Evolutionary conservation across 2,113 vertebrate species (phyloP).

Genomic region (Macrotis lagotis): DNA sequence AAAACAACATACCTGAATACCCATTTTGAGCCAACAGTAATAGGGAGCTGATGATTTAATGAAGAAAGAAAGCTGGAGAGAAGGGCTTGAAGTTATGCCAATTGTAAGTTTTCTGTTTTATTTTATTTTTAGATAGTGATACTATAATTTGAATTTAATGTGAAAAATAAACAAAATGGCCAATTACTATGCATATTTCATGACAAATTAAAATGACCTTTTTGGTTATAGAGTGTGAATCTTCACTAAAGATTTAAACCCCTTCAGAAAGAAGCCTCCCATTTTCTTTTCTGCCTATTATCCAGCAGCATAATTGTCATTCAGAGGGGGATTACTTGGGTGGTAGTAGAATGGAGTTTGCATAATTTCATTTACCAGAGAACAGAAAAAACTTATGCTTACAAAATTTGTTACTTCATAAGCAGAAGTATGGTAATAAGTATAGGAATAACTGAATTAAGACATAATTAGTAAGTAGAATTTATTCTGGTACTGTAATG

Average conservation of each 20-base stretch:
- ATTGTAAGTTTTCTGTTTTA: background rate
- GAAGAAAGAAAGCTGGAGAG: background rate
- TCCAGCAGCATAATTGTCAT: constrained; percentile 42
- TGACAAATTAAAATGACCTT: constrained; percentile 67
- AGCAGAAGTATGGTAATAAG: background rate
- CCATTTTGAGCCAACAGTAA: constrained; percentile 33
- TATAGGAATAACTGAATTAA: background rate
- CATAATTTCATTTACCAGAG: constrained; percentile 62
- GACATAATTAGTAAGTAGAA: background rate
- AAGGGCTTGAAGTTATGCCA: background rate
- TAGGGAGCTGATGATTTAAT: constrained; percentile 32
- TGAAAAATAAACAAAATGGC: constrained; percentile 30
- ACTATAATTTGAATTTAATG: constrained; percentile 56
- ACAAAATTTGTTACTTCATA: constrained; percentile 14
- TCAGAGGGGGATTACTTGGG: constrained; percentile 46
- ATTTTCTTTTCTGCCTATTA: constrained; percentile 72
- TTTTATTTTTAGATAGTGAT: constrained; percentile 52
- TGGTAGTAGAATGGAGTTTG: constrained; percentile 53
- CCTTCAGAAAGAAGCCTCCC: constrained; percentile 60
- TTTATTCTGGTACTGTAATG: background rate
- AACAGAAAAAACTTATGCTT: constrained; percentile 49
- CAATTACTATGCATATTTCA: constrained; percentile 33
- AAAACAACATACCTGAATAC: constrained; percentile 29
- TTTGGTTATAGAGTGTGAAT: constrained; percentile 60
- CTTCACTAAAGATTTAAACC: constrained; percentile 71